Evolutionary conservation across 2,113 vertebrate species (phyloP).

Genomic region (Leptodactylus fuscus): DNA sequence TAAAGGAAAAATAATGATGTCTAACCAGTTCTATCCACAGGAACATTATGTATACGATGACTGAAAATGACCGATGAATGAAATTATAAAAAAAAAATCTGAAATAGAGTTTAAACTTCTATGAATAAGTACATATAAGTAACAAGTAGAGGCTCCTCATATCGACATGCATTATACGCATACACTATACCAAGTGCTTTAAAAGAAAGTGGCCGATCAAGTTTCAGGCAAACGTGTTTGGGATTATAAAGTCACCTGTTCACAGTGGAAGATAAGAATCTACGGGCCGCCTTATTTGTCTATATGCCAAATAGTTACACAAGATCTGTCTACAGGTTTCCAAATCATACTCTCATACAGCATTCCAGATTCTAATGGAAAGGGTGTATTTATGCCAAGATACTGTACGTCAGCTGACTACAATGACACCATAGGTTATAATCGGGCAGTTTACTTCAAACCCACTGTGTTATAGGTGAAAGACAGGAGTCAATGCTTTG

Average conservation of each 20-base stretch:
- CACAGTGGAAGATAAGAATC: neutral
- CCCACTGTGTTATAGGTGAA: neutral
- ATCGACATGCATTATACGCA: neutral
- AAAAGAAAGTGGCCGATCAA: neutral
- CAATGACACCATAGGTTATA: neutral
- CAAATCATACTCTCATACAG: neutral
- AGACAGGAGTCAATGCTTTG: no score
- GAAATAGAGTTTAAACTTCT: no score
- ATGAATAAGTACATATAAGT: no score
- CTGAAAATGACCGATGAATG: no score
- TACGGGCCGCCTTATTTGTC: neutral
- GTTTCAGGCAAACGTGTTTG: neutral
- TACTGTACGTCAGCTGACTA: no score
- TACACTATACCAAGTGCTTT: neutral
- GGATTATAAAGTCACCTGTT: slow-evolving; percentile 1
- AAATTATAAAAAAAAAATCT: no score
- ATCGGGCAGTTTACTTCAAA: neutral
- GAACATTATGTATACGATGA: neutral
- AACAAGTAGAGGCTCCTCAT: no score
- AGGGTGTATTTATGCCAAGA: neutral
- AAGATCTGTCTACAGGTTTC: neutral
- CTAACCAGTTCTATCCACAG: neutral
- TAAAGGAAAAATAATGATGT: no score
- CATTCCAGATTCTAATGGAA: neutral
- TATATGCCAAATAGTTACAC: neutral